Base-by-base conservation (phyloP, 37 sponge, comb jelly and placozoan species). In the Chondrilla cf. caribensis region DNA sequence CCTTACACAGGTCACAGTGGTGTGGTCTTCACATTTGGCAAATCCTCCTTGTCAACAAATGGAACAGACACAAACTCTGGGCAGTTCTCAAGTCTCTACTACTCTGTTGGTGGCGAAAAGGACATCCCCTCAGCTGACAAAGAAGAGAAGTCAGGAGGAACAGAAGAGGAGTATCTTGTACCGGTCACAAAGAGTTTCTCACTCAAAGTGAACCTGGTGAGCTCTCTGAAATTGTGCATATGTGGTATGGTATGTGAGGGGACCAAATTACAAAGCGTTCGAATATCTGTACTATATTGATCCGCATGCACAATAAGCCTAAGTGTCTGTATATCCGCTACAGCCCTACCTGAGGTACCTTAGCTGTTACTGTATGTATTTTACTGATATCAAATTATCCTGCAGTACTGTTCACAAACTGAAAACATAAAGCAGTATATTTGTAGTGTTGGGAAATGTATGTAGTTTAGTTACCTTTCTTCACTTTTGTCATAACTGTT, bases 21-120 rank as follows among this genome's bases (percentile, higher is more conserved):
- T 21, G 94, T 98, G 37, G 82, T 47, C 15, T 98, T 95, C 77
- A 86, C 87, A 58, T 86, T 98, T 82, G 86, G 89, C 66, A 58
- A 78, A 0, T 88, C 94, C 58, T 87, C 84, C 36, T 70, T 80
- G 5, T 89, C 94, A 21, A 95, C 91, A 84, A 98, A 98, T 70
- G 99, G 99, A 0, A 98, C 99, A 36, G 96, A 95, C 80, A 79
- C 77, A 3, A 86, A 81, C 9, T 91, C 92, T 65, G 99, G 99
- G 17, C 99, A 98, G 86, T 87, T 98, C 29, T 96, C 99, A 38
- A 87, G 78, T 41, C 51, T 98, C 59, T 80, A 91, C 21, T 98
- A 89, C 72, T 62, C 6, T 7, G 60, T 64, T 38, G 78, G 66
- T 43, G 42, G 57, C 38, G 59, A 70, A 31, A 38, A 89, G 78